Conservation (phyloP, 2,113 vertebrate genomes). For the Dasyornis broadbenti region DNA sequence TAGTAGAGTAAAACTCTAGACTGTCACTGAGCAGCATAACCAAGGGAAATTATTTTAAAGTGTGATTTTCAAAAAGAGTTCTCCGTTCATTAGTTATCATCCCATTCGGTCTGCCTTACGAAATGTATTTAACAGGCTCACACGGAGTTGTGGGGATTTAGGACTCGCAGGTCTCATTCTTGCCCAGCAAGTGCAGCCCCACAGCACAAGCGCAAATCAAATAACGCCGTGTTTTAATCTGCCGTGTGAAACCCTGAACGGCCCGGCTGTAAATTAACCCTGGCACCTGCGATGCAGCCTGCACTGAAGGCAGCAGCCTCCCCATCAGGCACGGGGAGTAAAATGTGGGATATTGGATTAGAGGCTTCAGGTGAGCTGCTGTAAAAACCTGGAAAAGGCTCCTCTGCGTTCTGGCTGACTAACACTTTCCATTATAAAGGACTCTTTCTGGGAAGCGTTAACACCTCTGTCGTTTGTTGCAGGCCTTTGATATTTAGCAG, state of each 20-base stretch:
- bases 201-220: background rate
- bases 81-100: background rate
- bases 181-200: background rate
- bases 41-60: background rate
- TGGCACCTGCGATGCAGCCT: background rate
- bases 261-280: background rate
- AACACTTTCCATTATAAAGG: conserved; percentile 22
- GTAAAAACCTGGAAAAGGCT: background rate
- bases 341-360: background rate
- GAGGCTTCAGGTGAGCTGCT: background rate
- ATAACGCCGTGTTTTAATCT: background rate
- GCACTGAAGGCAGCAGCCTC: background rate
- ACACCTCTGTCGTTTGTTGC: background rate
- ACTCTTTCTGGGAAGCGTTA: conserved; percentile 5
- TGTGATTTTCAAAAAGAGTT: background rate
- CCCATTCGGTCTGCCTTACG: background rate
- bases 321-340: background rate
- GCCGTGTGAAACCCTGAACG: accelerated
- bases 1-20: background rate
- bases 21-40: background rate
- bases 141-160: background rate
- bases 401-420: background rate
- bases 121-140: background rate
- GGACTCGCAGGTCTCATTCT: background rate
- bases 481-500: conserved; percentile 39